Evolutionary conservation across 2,113 vertebrate species (phyloP), one percentile per base, ranked within the genome.

Genomic region (Hystrix cristata): DNA sequence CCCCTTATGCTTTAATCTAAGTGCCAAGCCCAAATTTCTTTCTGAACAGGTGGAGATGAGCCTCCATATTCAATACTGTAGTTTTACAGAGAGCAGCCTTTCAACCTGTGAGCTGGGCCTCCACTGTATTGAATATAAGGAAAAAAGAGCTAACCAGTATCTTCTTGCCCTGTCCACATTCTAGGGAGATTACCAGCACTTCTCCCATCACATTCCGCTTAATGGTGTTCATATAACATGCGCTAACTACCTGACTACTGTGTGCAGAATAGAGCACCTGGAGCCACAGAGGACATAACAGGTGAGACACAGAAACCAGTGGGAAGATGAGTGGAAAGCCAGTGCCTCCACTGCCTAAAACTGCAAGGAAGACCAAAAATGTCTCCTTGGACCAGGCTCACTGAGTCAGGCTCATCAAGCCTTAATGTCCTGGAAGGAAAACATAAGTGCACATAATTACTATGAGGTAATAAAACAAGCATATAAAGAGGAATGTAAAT

Each of bases 401-500:
- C 72, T 51, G 27, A 94, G 13, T 60, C 43, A 74, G 64, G 59
- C 59, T 95, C 69, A 97, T 94, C 43, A 78, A 92, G 67, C 1
- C 38, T 43, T 92, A 60, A 91, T 34, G 48, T 91, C 55, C 21
- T 79, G 29, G 71, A 89, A 79, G 95, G 86, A 95, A 97, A 81
- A 89, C 29, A 81, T 67, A 79, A 23, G 15, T 62, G 65, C 16
- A 38, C n/a, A 29, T 62, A 94, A 95, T 95, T 74, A 82, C 43
- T 21, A 13, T 31, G 81, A 59, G 43, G 34, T 51, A 79, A 65
- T 60, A 92, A 93, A 96, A 57, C 1, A 82, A 82, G n/a, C 19
- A 60, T 43, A 62, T 23, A 71, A 91, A 83, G 64, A 82, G 55
- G 72, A 85, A 82, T 71, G 19, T 72, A 81, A 91, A 29, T 51